Conservation (phyloP, 2,888 invertebrate genomes). For the Pedicia rivosa region DNA sequence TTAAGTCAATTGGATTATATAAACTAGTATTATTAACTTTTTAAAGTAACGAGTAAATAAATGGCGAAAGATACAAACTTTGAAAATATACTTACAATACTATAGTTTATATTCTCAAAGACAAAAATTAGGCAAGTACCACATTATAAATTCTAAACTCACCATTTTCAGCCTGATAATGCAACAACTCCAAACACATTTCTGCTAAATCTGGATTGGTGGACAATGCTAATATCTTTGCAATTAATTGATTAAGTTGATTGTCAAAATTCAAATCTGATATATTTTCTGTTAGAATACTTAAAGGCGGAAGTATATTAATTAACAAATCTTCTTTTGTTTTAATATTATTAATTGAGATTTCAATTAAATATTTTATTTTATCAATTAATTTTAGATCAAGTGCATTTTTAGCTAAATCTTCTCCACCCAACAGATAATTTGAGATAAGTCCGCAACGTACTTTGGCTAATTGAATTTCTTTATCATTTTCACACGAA, state of each 20-base stretch:
- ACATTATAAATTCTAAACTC: too few relatives aligned
- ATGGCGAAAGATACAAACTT: too few relatives aligned
- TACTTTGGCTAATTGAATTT: slow-evolving; percentile 41
- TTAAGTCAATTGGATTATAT: too few relatives aligned
- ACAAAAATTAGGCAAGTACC: too few relatives aligned
- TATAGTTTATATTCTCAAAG: too few relatives aligned
- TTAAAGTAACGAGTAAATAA: too few relatives aligned
- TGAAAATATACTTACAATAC: too few relatives aligned
- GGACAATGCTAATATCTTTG: slow-evolving; percentile 42
- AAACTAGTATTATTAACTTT: too few relatives aligned
- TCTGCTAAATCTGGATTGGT: slow-evolving; percentile 56
- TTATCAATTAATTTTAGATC: slow-evolving; percentile 37
- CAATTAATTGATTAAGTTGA: slow-evolving; percentile 39
- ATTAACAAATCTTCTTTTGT: slow-evolving; percentile 38
- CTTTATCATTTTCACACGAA: slow-evolving; percentile 23
- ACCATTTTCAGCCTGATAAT: slow-evolving; percentile 63
- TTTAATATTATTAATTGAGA: slow-evolving; percentile 32
- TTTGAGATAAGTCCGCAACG: slow-evolving; percentile 65
- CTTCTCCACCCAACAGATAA: slow-evolving; percentile 56
- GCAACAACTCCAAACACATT: slow-evolving; percentile 58
- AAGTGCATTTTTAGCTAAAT: slow-evolving; percentile 42
- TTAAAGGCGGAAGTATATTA: slow-evolving; percentile 40
- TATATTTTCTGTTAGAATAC: slow-evolving; percentile 44
- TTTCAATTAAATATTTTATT: slow-evolving; percentile 36
- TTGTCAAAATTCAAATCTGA: slow-evolving; percentile 40